A percentile compares a stretch with the other conserved stretches of the same genome.
phyloP scores from a whole-genome alignment of 2,113 vertebrate species.

The Psophia crepitans region DNA sequence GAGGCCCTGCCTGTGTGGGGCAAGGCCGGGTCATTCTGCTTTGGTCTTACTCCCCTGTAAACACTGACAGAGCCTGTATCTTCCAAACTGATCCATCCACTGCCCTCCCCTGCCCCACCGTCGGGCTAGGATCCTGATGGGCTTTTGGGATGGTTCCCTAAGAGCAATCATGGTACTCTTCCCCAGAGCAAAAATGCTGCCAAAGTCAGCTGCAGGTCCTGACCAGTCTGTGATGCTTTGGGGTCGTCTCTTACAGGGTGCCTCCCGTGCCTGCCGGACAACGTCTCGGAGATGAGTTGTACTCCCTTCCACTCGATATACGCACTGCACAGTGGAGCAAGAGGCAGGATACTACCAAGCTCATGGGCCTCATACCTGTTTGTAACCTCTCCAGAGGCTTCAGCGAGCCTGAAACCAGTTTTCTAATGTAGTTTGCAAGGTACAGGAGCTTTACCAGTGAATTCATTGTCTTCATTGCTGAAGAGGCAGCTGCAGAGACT shows the following conservation, averaged over 20 bases:
- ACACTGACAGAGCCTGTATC: neutral
- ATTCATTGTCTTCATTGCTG: slow-evolving; percentile 2
- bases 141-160: neutral
- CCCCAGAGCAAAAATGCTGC: neutral
- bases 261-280: neutral
- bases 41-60: neutral
- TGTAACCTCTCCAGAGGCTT: neutral
- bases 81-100: neutral
- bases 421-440: neutral
- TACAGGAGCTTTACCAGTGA: slow-evolving; percentile 56
- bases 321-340: neutral
- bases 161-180: neutral
- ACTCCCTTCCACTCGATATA: neutral
- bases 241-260: neutral
- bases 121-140: neutral
- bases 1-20: accelerated
- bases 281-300: slow-evolving; percentile 10
- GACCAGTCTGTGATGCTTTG: neutral
- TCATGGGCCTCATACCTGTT: neutral
- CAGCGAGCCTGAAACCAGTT: neutral
- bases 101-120: neutral
- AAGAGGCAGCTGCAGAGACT: slow-evolving; percentile 57
- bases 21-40: neutral
- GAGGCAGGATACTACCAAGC: neutral
- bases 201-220: neutral